Evolutionary conservation across 2,888 invertebrate species (phyloP).

Genomic region (Cantharis lateralis): DNA sequence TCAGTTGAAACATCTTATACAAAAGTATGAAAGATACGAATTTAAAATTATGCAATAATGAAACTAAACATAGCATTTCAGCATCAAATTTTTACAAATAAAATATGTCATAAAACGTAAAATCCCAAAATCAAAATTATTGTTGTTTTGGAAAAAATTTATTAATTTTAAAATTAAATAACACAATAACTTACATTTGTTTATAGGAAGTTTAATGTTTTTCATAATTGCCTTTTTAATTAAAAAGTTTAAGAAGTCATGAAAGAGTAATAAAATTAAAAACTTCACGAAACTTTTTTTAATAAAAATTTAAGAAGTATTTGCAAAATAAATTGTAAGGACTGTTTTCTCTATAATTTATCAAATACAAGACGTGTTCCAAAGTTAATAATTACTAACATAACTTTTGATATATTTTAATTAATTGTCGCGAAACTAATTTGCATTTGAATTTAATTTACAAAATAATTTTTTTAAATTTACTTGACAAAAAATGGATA

Average conservation of each 20-base stretch:
- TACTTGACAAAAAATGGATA: background rate
- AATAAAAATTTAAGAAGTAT: background rate
- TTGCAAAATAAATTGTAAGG: background rate
- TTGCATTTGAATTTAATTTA: background rate
- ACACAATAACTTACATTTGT: background rate
- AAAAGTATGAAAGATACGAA: too few species aligned
- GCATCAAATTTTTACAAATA: too few species aligned
- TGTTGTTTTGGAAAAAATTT: too few species aligned
- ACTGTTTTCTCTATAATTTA: background rate
- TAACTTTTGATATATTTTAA: background rate
- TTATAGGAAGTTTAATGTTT: background rate
- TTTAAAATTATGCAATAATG: too few species aligned
- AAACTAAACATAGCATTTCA: too few species aligned
- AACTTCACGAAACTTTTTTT: background rate
- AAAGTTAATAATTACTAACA: background rate
- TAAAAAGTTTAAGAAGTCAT: background rate
- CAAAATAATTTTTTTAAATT: background rate
- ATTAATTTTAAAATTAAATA: background rate
- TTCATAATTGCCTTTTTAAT: background rate
- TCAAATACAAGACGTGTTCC: background rate
- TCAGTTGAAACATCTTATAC: too few species aligned
- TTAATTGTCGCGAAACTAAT: background rate
- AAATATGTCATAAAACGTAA: too few species aligned
- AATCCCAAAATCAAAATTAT: too few species aligned
- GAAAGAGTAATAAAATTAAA: background rate